Evolutionary conservation across 1,140 invertebrate species (phyloP), one percentile per base, ranked within the genome.

Genomic region (Drosophila insularis): DNA sequence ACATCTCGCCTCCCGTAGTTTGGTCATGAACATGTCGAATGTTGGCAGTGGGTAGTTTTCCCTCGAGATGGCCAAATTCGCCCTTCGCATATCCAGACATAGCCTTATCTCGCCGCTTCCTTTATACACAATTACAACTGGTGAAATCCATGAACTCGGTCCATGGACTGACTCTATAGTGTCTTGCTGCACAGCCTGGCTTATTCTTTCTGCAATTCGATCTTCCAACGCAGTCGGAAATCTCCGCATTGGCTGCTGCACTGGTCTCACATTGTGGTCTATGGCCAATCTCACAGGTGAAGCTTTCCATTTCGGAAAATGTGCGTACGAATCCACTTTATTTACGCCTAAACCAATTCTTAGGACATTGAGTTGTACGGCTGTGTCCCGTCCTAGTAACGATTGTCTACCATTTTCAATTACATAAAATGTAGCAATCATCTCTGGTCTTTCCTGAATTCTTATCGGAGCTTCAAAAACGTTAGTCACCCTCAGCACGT

Each of bases 151-250:
- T 5, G 43, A 6, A 10, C 37, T 62, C 2, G 17, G 64, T 13
- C 64, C 46, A 4, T 1, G 32, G 4, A 68, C 59, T n/a, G 64
- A 35, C 27, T 63, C 64, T 23, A 68, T 72, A 31, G 67, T 71
- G n/a, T 62, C 50, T 37, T n/a, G 32, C 11, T 2, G 6, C 17
- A 61, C n/a, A 32, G 61, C 61, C 19, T 53, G 14, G 46, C 10
- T 37, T 37, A 37, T 37, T 10, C 35, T 37, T 37, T 37, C 10
- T 13, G 35, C 35, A 11, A 53, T 23, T 23, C 13, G 7, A 5
- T 53, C 46, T 53, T 53, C 46, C n/a, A 31, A 40, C 39, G 39
- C 39, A 10, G 39, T 14, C n/a, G 39, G 39, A 14, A 40, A 40
- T 40, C 13, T 40, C 13, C 39, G 39, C n/a, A 40, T 14, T 14